A percentile compares a stretch with the other conserved stretches of the same genome.
Conservation (phyloP, 2,797 vertebrate species). For the Danio kyathit region DNA sequence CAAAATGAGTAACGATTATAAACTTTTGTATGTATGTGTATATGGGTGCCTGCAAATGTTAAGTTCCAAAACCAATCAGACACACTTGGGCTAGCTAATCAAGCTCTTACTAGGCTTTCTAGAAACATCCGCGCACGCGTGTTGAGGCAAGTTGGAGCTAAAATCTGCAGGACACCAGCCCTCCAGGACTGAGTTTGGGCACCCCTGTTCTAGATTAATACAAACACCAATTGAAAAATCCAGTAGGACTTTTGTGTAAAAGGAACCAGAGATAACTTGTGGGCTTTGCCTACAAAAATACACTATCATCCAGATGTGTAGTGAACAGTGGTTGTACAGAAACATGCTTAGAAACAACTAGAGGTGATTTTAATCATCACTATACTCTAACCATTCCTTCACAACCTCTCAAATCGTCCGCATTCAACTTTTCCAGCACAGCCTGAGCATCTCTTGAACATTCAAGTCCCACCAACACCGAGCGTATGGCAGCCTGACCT, state of each 20-base stretch:
- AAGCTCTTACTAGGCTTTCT: too few relatives aligned
- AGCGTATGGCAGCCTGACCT: constrained; percentile 61
- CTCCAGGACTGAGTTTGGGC: too few relatives aligned
- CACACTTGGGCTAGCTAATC: too few relatives aligned
- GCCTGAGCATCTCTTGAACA: constrained; percentile 38
- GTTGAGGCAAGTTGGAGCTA: too few relatives aligned
- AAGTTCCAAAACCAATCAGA: too few relatives aligned
- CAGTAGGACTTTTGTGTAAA: background rate
- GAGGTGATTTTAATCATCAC: background rate
- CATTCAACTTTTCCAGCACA: background rate
- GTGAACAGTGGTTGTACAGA: background rate
- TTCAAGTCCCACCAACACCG: constrained; percentile 55
- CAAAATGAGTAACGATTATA: background rate
- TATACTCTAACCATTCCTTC: constrained; percentile 2
- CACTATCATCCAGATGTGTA: background rate
- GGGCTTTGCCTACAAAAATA: background rate
- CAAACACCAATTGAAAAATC: background rate
- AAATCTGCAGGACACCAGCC: too few relatives aligned
- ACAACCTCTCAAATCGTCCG: background rate
- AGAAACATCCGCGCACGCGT: too few relatives aligned
- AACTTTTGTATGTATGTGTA: too few relatives aligned
- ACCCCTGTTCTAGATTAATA: background rate
- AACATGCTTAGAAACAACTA: constrained; percentile 12
- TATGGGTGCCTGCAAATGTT: too few relatives aligned
- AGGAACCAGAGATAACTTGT: background rate